Evolutionary conservation across 2,113 vertebrate species (phyloP), one percentile per base, ranked within the genome.

Genomic region (Sigmodon hispidus): DNA sequence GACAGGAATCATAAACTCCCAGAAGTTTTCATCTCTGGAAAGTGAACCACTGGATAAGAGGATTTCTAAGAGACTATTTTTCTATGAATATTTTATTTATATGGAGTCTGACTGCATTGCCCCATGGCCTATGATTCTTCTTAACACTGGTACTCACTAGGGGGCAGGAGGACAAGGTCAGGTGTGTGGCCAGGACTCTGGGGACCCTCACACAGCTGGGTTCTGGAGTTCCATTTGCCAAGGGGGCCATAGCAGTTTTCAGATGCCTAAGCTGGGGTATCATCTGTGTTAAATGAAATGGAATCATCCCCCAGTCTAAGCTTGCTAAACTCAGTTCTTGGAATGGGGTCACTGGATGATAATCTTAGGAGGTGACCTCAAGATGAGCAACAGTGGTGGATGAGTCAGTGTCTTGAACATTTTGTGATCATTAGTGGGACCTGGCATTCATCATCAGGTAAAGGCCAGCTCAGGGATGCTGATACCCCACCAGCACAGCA

Each of bases 1-100:
- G 34, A 31, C 6, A 94, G 94, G 84, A 94, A 96, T 95, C 96
- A 86, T 96, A 90, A 97, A 98, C 97, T 97, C 98, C 98, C 98
- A 98, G 98, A 98, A 99, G 98, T 97, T 98, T 98, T 98, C 97
- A 98, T 97, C 97, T 97, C 98, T 98, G 98, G 98, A 99, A 99
- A 99, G 99, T 96, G 97, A 97, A 98, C 98, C 98, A 98, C 99
- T 98, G 98, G 98, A 99, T 98, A 98, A 99, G 97, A 99, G 98
- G 99, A 99, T 99, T 99, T 99, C 98, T 99, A 99, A 99, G 98
- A 99, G 99, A 99, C 99, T 99, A 99, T 99, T 99, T 99, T 99
- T 99, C 99, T 99, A 99, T 99, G 98, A 99, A 98, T 99, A 98
- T 99, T 99, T 99, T 99, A 99, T 99, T 99, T 99, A 99, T 99